Evolutionary conservation across 2,888 invertebrate genomes (phyloP), one percentile per base, ranked within the genome.

Genomic region (Caenorhabditis sulstoni): DNA sequence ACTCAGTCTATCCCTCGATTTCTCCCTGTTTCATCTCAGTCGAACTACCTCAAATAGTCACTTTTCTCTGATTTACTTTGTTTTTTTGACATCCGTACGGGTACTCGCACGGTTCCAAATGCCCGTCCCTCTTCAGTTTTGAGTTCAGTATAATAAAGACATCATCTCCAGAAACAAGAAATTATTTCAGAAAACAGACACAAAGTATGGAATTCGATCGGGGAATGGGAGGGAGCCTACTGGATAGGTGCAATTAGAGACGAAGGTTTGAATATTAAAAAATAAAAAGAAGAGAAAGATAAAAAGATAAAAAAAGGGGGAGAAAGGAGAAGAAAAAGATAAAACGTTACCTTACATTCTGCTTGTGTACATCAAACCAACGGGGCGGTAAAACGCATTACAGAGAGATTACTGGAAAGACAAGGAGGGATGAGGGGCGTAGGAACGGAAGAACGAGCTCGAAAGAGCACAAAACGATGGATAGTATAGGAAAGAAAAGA

Each of bases 291-390:
- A 59, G 29, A 29, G 7, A 29, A 7, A 29, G 29, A 7, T 29
- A 29, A 55, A 55, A 45, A 62, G 70, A 53, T 20, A 53, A 55
- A 18, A 59, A 29, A 18, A 20, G 7, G 61, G 9, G 47, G 45
- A 45, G 53, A 76, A 59, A 29, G 53, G 49, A 18, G 41, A 41
- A 29, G 44, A 52, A 45, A 76, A 67, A 76, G 71, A 78, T 78
- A 78, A 78, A 78, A 78, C 78, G 58, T 78, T 78, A 78, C 78
- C 78, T 76, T 76, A 59, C 68, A 71, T 71, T 71, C 71, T 70
- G 53, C 55, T 70, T 70, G 62, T 53, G 41, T 62, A 62, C 70
- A 71, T 71, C 57, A 41, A 57, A 71, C 49, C 57, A 29, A 29
- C 29, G 29, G 29, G 29, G 29, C 41, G 71, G 64, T 71, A 71